phyloP scores from a whole-genome alignment of 1,140 invertebrate species.

The Wasmannia auropunctata region DNA sequence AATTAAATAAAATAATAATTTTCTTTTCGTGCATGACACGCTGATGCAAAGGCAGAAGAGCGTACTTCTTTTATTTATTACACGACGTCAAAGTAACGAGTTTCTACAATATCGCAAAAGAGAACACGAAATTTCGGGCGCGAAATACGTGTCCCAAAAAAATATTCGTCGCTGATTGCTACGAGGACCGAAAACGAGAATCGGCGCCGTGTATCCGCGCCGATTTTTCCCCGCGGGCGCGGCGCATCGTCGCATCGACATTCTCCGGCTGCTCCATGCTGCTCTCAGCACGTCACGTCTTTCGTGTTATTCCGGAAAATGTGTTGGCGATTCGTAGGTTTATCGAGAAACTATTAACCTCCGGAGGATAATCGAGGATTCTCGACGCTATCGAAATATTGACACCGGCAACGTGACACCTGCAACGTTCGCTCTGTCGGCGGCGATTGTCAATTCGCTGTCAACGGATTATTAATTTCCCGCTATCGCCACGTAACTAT shows the following conservation, averaged over 20 bases:
- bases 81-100: not conserved
- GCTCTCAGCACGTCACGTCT: constrained; percentile 66
- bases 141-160: not conserved
- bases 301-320: constrained; percentile 53
- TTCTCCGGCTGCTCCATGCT: constrained; percentile 48
- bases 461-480: not conserved
- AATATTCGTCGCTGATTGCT: constrained; percentile 31
- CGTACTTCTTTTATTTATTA: not conserved
- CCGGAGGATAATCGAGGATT: constrained; percentile 39
- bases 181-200: constrained; percentile 3
- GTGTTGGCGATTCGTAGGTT: constrained; percentile 50
- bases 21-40: not conserved
- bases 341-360: constrained; percentile 61
- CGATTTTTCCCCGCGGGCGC: constrained; percentile 21
- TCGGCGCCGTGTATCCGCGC: not conserved
- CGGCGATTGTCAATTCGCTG: not conserved
- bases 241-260: constrained; percentile 30
- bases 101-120: constrained; percentile 1
- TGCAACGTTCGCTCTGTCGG: not conserved
- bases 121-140: not conserved
- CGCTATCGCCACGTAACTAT: not conserved
- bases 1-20: not conserved
- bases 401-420: not conserved
- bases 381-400: not conserved
- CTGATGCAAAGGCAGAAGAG: too few species aligned